A percentile compares a stretch with the other conserved stretches of the same genome.
These are phyloP conservation scores for Tenrec ecaudatus DNA, from an alignment of 2,113 vertebrate genomes.

Conservation along the genomic window DNA sequence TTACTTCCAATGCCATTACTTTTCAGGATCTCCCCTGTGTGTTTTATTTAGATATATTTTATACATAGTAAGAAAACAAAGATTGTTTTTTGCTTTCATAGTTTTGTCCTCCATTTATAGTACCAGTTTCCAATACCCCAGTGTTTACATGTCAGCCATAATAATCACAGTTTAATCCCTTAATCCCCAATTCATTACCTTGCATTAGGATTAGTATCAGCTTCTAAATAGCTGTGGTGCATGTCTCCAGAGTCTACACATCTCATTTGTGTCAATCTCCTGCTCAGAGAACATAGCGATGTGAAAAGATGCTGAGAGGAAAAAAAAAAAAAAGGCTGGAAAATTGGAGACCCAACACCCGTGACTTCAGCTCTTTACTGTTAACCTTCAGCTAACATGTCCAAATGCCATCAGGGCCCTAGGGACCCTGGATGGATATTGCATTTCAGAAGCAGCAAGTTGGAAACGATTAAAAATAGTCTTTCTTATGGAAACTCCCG, in stretches of 20 bases:
- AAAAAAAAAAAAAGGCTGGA: not conserved
- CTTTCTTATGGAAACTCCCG: not conserved
- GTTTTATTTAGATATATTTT: not conserved
- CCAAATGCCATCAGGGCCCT: not conserved
- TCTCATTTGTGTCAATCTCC: not conserved
- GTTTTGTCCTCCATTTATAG: not conserved
- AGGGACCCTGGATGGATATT: not conserved
- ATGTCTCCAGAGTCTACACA: not conserved
- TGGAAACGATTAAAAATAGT: not conserved
- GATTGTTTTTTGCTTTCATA: not conserved
- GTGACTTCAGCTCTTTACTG: not conserved
- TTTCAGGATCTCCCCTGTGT: not conserved
- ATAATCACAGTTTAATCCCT: not conserved
- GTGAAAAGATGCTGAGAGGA: not conserved
- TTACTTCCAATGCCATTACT: not conserved
- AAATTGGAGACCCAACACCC: no score
- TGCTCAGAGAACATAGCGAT: not conserved
- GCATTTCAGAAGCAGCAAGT: not conserved
- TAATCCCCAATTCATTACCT: constrained; percentile 2
- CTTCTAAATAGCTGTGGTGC: not conserved
- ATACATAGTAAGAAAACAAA: not conserved
- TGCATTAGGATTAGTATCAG: not conserved
- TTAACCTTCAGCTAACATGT: no score
- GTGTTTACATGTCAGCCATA: not conserved
- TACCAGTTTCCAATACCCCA: not conserved